phyloP scores from a whole-genome alignment of 2,113 vertebrate species.

The Coturnix japonica region DNA sequence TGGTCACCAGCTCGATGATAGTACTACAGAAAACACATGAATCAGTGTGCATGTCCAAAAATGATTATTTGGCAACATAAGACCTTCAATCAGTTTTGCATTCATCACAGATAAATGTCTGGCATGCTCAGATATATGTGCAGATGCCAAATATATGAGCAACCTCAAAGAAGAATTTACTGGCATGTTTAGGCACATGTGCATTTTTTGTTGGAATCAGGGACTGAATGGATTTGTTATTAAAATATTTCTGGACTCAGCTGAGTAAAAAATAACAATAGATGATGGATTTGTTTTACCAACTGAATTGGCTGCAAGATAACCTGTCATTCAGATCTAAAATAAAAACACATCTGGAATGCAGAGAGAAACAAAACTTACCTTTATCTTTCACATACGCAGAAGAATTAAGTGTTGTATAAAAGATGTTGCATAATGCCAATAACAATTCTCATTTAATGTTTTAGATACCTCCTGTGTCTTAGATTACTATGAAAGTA shows the following conservation, averaged over 20 bases:
- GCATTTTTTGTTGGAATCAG: not conserved
- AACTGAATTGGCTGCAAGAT: not conserved
- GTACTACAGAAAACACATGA: not conserved
- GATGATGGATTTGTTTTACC: not conserved
- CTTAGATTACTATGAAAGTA: not conserved
- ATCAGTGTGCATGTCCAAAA: not conserved
- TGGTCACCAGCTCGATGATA: not conserved
- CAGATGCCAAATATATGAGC: not conserved
- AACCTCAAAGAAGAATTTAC: not conserved
- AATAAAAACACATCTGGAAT: not conserved
- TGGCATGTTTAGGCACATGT: not conserved
- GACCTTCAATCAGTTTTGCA: conserved; percentile 8
- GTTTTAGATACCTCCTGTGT: accelerated
- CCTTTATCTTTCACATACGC: not conserved
- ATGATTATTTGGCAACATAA: not conserved
- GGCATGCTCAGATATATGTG: not conserved
- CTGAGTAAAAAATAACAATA: not conserved
- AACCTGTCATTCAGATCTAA: not conserved
- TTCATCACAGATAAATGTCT: not conserved
- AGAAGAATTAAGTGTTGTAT: not conserved
- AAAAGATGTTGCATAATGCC: not conserved
- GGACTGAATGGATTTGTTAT: not conserved
- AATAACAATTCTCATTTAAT: not conserved
- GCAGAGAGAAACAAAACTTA: not conserved
- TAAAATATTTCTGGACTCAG: not conserved